Evolutionary conservation across 2,113 vertebrate genomes (phyloP), one percentile per base, ranked within the genome.

Genomic region (Nicator chloris): DNA sequence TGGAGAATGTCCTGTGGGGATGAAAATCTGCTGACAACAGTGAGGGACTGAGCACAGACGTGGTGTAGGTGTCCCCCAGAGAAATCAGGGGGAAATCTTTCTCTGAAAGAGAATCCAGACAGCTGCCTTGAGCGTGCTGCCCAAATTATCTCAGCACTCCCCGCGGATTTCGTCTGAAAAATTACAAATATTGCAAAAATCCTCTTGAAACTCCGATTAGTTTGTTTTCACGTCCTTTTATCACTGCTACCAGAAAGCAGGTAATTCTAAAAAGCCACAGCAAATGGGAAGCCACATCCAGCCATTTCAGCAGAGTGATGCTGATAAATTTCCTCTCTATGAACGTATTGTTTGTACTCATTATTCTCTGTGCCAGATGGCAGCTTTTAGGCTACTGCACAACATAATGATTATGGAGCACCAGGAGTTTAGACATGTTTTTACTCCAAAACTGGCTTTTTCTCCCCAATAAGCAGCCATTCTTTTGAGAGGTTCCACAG

Each of bases 301-400:
- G 49, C 42, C 20, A 68, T 75, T 76, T 39, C 49, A 54, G 30
- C 45, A 86, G 51, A 70, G 33, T 31, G 68, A 85, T 60, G 56
- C 19, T 33, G 82, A 88, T 78, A 86, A 63, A 66, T 21, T 39
- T 40, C 66, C 11, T 42, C 42, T 18, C 16, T 23, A 69, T 18
- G 14, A 76, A 56, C 16, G 16, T 33, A 42, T 20, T 1, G 0
- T 90, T 88, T 95, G 8, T 60, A 79, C 82, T 94, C 71, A 61
- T 79, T 86, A 73, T 70, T 93, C 42, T 86, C 73, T 54, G 45
- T 64, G 69, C 70, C 86, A 93, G 60, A 88, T 90, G 64, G 61
- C 37, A 73, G 37, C 5, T 85, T 86, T 71, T 50, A 85, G 66
- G 63, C 82, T 72, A 51, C 15, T 88, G 57, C 75, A 85, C 53